Percentiles rank a stretch among this genome's conserved stretches.
phyloP scores from a whole-genome alignment of 92 coral and sea anemone genomes.

The Scolanthus callimorphus region DNA sequence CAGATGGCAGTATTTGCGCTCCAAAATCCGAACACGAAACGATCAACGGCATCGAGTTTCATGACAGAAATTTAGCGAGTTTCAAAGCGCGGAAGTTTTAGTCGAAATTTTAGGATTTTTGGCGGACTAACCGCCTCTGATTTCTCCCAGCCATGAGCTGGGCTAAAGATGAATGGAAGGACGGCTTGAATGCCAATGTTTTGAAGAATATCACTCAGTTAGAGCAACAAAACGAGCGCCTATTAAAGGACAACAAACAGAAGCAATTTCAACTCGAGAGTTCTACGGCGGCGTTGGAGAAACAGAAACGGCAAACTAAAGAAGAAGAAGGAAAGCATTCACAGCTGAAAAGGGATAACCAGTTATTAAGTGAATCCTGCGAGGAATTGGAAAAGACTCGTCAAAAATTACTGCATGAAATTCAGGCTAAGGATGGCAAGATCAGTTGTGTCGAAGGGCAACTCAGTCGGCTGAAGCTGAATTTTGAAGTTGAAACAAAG shows the following conservation, averaged over 20 bases:
- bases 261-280: slow-evolving; percentile 83
- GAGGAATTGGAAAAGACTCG: slow-evolving; percentile 72
- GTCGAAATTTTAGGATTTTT: neutral
- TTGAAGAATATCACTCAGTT: slow-evolving; percentile 65
- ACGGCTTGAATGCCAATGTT: slow-evolving; percentile 65
- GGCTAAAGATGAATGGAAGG: slow-evolving; percentile 97
- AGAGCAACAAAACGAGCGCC: slow-evolving; percentile 75
- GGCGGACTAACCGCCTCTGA: neutral
- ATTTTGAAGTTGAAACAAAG: slow-evolving; percentile 51
- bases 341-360: slow-evolving; percentile 60
- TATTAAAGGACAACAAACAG: slow-evolving; percentile 78
- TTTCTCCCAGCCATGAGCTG: slow-evolving; percentile 72
- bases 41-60: neutral
- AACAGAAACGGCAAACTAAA: slow-evolving; percentile 75
- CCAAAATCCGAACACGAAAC: slow-evolving; percentile 18
- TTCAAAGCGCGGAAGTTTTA: neutral
- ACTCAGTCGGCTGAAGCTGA: slow-evolving; percentile 55
- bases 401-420: slow-evolving; percentile 66
- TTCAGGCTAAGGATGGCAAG: slow-evolving; percentile 64
- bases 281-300: slow-evolving; percentile 68
- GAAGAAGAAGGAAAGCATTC: slow-evolving; percentile 64
- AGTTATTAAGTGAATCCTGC: slow-evolving; percentile 57
- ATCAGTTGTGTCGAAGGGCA: slow-evolving; percentile 76
- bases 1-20: slow-evolving; percentile 23
- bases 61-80: neutral